Conservation (phyloP, 2,113 vertebrate genomes). For the Brachyhypopomus occidentalis region DNA sequence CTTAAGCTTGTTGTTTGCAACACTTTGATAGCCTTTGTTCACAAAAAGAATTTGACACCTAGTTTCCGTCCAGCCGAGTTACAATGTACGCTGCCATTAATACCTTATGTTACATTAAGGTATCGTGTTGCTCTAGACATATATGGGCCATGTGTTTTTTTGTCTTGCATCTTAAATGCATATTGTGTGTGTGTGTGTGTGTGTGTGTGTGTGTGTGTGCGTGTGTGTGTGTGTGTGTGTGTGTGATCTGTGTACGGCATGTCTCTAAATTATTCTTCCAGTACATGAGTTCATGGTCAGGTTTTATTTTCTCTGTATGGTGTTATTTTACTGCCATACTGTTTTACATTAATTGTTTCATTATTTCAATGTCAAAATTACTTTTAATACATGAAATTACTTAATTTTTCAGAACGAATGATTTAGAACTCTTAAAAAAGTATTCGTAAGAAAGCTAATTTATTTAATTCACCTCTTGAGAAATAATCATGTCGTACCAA, state of each 20-base stretch:
- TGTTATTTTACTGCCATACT: too few species aligned
- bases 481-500: neutral
- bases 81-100: constrained; percentile 1
- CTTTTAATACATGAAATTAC: neutral
- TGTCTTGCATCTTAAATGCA: neutral
- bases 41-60: constrained; percentile 27
- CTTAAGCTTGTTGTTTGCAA: constrained; percentile 15
- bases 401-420: neutral
- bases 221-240: neutral
- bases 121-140: constrained; percentile 21
- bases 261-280: too few species aligned
- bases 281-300: too few species aligned
- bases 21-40: neutral
- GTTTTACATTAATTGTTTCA: neutral
- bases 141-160: neutral
- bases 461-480: neutral
- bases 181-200: neutral
- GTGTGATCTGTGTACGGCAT: neutral
- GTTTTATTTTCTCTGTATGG: too few species aligned
- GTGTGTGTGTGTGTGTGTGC: neutral
- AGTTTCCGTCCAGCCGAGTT: constrained; percentile 16
- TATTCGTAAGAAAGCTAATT: too few species aligned
- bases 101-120: neutral
- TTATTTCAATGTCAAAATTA: neutral
- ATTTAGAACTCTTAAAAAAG: too few species aligned